phyloP scores from a whole-genome alignment of 2,888 invertebrate genomes.

The Hermaeophaga mercurialis region DNA sequence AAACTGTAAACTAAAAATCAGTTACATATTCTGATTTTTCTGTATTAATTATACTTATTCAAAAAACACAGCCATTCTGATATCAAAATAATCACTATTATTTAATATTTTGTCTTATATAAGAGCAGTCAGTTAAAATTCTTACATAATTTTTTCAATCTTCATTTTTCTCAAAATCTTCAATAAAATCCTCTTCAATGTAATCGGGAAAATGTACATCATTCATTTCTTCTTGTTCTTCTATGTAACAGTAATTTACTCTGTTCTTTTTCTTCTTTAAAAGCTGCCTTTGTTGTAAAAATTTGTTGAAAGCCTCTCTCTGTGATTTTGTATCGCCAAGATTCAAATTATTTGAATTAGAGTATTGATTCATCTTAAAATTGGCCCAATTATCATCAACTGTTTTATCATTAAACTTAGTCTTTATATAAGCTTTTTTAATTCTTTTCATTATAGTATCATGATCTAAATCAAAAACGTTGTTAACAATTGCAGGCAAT shows the following conservation, averaged over 20 bases:
- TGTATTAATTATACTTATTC: too few species aligned
- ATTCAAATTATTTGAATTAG: conserved; percentile 45
- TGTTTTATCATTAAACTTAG: conserved; percentile 1
- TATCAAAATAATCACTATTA: too few species aligned
- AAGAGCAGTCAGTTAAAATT: too few species aligned
- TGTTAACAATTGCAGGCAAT: conserved; percentile 73
- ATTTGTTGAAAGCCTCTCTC: conserved; percentile 62
- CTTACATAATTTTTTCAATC: too few species aligned
- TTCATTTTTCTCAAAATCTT: neutral
- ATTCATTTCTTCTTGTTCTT: neutral
- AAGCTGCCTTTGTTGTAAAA: conserved; percentile 62
- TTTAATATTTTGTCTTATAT: too few species aligned
- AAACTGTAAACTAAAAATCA: too few species aligned
- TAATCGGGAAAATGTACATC: neutral
- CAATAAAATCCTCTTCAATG: neutral
- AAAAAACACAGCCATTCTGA: too few species aligned
- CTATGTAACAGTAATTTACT: too few species aligned
- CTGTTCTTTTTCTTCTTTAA: neutral
- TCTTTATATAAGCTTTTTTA: neutral
- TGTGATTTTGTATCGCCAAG: conserved; percentile 52
- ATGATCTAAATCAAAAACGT: conserved; percentile 74
- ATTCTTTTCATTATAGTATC: conserved; percentile 63
- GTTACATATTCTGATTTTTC: too few species aligned
- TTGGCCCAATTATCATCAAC: conserved; percentile 32
- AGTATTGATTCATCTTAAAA: conserved; percentile 36